phyloP scores from a whole-genome alignment of 2,888 invertebrate genomes.

The Drosophila hamatofila region DNA sequence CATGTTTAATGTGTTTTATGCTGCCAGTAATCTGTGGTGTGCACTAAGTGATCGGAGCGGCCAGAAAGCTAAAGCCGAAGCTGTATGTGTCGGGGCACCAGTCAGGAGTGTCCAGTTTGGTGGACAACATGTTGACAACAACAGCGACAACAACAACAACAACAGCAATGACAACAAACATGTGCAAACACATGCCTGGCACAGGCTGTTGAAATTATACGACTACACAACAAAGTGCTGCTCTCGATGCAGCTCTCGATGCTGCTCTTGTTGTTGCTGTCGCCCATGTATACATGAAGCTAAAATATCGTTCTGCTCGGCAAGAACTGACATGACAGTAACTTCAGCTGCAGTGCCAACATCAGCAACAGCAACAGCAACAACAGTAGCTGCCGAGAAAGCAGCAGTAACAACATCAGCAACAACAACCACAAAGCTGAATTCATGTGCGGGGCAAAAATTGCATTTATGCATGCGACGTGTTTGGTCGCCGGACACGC shows the following conservation, averaged over 20 bases:
- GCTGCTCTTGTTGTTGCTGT: slow-evolving; percentile 28
- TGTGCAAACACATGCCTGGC: slow-evolving; percentile 40
- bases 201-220: slow-evolving; percentile 56
- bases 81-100: neutral
- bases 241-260: slow-evolving; percentile 12
- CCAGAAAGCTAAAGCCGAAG: slow-evolving; percentile 20
- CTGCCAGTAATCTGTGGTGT: slow-evolving; percentile 26
- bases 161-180: slow-evolving; percentile 42
- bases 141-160: slow-evolving; percentile 40
- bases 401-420: slow-evolving; percentile 15
- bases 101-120: slow-evolving; percentile 54
- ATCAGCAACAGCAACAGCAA: slow-evolving; percentile 41
- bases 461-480: slow-evolving; percentile 67
- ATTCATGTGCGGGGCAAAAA: slow-evolving; percentile 58
- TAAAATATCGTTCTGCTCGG: slow-evolving; percentile 73
- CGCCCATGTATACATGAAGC: slow-evolving; percentile 64
- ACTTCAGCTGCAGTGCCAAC: slow-evolving; percentile 55
- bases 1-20: slow-evolving; percentile 55
- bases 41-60: slow-evolving; percentile 52
- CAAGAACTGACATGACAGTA: slow-evolving; percentile 72
- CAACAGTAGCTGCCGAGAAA: slow-evolving; percentile 31
- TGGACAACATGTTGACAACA: slow-evolving; percentile 61
- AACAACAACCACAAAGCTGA: slow-evolving; percentile 45
- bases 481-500: slow-evolving; percentile 62
- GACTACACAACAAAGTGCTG: slow-evolving; percentile 43